phyloP scores from a whole-genome alignment of 2,113 vertebrate genomes.

The Xenopus borealis region DNA sequence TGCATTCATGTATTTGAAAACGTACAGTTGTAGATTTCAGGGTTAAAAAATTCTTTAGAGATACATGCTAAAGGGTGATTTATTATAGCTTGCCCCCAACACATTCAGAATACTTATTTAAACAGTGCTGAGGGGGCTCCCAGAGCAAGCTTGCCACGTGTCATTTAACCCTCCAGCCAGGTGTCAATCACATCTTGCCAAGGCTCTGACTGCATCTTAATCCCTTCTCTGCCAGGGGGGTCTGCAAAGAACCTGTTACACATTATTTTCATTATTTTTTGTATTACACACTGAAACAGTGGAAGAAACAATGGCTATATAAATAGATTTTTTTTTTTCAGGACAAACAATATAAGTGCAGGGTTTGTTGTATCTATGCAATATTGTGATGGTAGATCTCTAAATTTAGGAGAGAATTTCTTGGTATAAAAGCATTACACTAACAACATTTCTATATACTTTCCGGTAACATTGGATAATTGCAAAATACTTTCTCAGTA shows the following conservation, averaged over 20 bases:
- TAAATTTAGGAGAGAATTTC: too few relatives aligned
- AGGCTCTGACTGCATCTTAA: constrained; percentile 35
- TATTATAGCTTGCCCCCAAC: constrained; percentile 25
- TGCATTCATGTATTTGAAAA: too few relatives aligned
- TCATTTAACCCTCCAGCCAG: constrained; percentile 33
- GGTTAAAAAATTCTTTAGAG: constrained; percentile 18
- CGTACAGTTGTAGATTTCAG: background rate
- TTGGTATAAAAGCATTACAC: too few relatives aligned
- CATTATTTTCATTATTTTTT: background rate
- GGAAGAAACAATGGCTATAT: too few relatives aligned
- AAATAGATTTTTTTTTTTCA: too few relatives aligned
- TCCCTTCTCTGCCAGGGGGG: constrained; percentile 33
- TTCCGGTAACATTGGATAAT: too few relatives aligned
- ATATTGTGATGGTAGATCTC: too few relatives aligned
- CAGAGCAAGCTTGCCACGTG: constrained; percentile 25
- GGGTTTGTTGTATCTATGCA: too few relatives aligned
- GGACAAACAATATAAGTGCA: too few relatives aligned
- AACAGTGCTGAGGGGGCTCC: constrained; percentile 36
- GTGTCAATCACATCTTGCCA: constrained; percentile 39
- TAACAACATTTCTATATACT: too few relatives aligned
- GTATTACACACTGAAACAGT: background rate
- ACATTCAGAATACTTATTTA: constrained; percentile 32
- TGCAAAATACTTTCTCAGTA: too few relatives aligned
- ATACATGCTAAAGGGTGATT: constrained; percentile 1
- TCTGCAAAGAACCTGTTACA: constrained; percentile 13